Evolutionary conservation across 2,888 invertebrate species (phyloP), one percentile per base, ranked within the genome.

Genomic region (Epistrophe eligans): DNA sequence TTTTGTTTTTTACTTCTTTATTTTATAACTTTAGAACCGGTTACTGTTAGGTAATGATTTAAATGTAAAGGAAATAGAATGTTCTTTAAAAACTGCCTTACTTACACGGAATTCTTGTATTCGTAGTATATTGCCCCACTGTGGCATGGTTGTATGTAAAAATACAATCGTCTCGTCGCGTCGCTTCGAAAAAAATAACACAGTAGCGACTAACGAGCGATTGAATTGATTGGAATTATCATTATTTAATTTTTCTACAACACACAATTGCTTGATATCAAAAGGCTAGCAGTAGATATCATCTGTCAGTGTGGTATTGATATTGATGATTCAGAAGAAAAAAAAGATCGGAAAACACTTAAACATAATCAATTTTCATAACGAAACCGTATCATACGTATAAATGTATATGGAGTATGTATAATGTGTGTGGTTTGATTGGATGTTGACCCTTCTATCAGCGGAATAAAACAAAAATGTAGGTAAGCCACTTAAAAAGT

Each of bases 191-290:
- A 62, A 62, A 11, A 43, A 62, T 62, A 40, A 40, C 24, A 60
- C 62, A 60, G 35, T 38, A 74, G 19, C 24, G n/a, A n/a, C n/a
- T n/a, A n/a, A n/a, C n/a, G 24, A 24, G 24, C 74, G 40, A 73
- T 60, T 67, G 58, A 32, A 58, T 66, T 74, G 74, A 80, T 66
- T 80, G 79, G 48, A 17, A 55, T 72, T 55, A 62, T 40, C 50
- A 55, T 77, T 58, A 58, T 58, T 77, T 58, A 24, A 77, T 43
- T 62, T 62, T 24, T 43, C 43, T 24, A 62, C 43, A 40, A 40
- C 40, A 40, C 17, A 60, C 60, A 60, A 60, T 60, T 4, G 4
- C 7, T 24, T 35, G 17, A 62, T 40, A 70, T 40, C 32, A 35
- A 58, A 48, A 48, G 17, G 40, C n/a, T 70, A 40, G 28, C 10